Evolutionary conservation across 2,113 vertebrate genomes (phyloP).

Genomic region (Corythaeola cristata): DNA sequence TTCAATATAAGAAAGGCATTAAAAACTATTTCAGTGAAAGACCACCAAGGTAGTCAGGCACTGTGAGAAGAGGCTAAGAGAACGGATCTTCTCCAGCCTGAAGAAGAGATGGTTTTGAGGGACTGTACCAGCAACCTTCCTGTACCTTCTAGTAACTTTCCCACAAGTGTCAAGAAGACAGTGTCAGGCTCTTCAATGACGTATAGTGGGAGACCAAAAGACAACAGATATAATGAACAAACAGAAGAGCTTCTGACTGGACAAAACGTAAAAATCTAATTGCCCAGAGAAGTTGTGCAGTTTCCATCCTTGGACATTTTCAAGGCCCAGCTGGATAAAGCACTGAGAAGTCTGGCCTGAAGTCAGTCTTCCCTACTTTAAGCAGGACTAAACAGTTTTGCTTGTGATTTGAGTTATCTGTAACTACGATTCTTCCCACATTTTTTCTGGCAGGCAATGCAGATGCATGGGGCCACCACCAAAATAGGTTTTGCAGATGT

Average conservation of each 20-base stretch:
- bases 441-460: background rate
- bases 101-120: background rate
- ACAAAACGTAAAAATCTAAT: background rate
- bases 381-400: background rate
- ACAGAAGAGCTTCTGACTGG: background rate
- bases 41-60: fast-evolving
- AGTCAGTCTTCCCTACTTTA: background rate
- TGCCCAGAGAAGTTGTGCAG: background rate
- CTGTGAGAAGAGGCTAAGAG: background rate
- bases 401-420: background rate
- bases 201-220: background rate
- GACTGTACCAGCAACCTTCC: background rate
- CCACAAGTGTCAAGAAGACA: background rate
- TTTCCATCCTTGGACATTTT: background rate
- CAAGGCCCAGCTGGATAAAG: background rate
- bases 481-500: background rate
- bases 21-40: background rate
- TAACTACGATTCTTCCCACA: background rate
- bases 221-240: background rate
- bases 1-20: background rate
- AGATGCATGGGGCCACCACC: background rate
- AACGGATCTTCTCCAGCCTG: background rate
- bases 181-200: background rate
- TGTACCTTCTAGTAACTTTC: background rate
- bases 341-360: background rate